These are phyloP conservation scores for Phaetusa simplex DNA, from an alignment of 2,113 vertebrate genomes.

Conservation along the genomic window DNA sequence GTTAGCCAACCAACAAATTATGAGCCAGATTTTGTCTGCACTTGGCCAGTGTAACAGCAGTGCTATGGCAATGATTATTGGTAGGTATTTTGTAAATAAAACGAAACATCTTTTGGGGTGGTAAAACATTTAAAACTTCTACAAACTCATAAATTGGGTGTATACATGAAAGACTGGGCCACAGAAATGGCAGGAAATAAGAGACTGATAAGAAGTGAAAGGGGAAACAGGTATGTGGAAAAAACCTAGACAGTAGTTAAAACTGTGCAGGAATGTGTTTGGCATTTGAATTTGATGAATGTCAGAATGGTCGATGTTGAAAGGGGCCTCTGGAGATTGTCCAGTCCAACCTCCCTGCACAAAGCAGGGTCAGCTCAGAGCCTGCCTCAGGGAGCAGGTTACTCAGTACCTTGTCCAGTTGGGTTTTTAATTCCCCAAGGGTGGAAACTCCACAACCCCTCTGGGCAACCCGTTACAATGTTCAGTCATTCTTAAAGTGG, in stretches of 20 bases:
- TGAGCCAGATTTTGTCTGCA: constrained; percentile 98
- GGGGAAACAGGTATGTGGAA: not conserved
- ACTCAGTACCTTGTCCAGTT: not conserved
- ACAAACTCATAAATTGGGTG: not conserved
- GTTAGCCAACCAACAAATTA: constrained; percentile 96
- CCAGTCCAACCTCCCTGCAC: not conserved
- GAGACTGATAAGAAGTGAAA: not conserved
- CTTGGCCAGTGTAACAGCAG: constrained; percentile 99
- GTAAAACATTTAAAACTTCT: not conserved
- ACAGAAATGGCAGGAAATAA: not conserved
- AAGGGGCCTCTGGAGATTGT: not conserved
- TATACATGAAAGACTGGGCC: not conserved
- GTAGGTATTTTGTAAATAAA: constrained; percentile 75
- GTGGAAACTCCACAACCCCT: not conserved
- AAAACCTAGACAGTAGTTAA: not conserved
- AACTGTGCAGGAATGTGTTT: not conserved
- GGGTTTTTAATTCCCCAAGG: not conserved
- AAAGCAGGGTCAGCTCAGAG: not conserved
- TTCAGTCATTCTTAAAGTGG: not conserved
- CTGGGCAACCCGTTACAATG: not conserved
- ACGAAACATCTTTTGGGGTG: not conserved
- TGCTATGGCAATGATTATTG: constrained; percentile 99
- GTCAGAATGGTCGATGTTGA: not conserved
- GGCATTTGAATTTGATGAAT: not conserved
- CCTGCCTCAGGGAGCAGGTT: not conserved